These are phyloP conservation scores for Solenopsis invicta DNA, from an alignment of 1,140 invertebrate species.

Conservation along the genomic window DNA sequence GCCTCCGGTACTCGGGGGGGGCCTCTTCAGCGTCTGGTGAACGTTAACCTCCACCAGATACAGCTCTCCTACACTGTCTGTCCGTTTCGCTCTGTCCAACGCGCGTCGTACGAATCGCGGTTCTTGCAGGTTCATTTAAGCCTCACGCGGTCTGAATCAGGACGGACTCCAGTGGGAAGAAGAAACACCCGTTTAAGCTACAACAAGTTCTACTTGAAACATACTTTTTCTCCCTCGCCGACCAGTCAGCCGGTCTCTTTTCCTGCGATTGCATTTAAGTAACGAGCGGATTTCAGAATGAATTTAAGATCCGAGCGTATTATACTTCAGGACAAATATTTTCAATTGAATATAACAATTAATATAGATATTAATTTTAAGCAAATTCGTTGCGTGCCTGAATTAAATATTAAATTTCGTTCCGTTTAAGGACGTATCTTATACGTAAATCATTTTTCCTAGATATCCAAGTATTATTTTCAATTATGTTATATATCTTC, in stretches of 20 bases:
- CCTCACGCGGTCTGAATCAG: slow-evolving; percentile 53
- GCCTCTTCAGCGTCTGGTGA: slow-evolving; percentile 68
- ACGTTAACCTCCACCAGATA: slow-evolving; percentile 71
- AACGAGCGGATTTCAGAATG: background rate
- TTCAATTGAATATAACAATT: background rate
- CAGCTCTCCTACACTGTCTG: slow-evolving; percentile 51
- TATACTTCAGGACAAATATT: background rate
- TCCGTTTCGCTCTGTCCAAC: slow-evolving; percentile 42
- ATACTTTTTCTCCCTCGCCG: slow-evolving; percentile 10
- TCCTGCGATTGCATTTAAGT: background rate
- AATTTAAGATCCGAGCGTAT: background rate
- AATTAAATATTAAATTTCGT: background rate
- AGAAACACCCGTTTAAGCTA: slow-evolving; percentile 18
- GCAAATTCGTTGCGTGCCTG: background rate
- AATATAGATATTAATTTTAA: background rate
- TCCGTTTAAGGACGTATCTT: background rate
- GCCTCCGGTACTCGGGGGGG: slow-evolving; percentile 71
- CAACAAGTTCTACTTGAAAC: background rate
- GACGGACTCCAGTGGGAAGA: slow-evolving; percentile 47
- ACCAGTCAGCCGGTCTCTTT: background rate
- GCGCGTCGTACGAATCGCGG: slow-evolving; percentile 47
- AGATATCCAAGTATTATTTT: background rate
- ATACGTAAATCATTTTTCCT: background rate
- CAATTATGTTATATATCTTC: background rate
- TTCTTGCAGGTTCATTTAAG: slow-evolving; percentile 62